Evolutionary conservation across 2,797 vertebrate species (phyloP).

Genomic region (Hippocampus kuda): DNA sequence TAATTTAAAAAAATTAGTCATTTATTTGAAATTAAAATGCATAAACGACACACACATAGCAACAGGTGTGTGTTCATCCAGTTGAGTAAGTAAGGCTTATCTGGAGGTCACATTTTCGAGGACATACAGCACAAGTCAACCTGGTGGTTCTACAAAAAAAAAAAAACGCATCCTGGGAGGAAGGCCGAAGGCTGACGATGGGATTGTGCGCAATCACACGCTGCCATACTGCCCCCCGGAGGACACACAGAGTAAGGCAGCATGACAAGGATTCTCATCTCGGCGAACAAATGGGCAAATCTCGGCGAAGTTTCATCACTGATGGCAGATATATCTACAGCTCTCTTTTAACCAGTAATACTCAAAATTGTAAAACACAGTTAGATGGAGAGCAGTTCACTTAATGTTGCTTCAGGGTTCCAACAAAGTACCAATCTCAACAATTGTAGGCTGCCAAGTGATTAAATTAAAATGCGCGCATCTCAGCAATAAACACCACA

Average conservation of each 20-base stretch:
- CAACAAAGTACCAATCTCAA: conserved; percentile 37
- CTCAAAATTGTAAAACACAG: neutral
- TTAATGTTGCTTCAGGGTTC: conserved; percentile 11
- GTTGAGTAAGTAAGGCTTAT: conserved; percentile 6
- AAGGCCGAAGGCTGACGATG: conserved; percentile 3
- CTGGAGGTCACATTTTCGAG: conserved; percentile 6
- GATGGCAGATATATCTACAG: neutral
- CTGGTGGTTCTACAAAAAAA: neutral
- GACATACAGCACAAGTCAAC: conserved; percentile 1
- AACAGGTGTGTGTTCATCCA: conserved; percentile 10
- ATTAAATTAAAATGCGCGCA: conserved; percentile 9
- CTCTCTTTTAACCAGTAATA: conserved; percentile 4
- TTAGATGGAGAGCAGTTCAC: conserved; percentile 15
- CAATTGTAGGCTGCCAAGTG: conserved; percentile 30
- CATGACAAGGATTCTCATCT: conserved; percentile 11
- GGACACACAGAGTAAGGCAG: conserved; percentile 44
- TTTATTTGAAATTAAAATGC: conserved; percentile 36
- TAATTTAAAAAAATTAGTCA: conserved; percentile 44
- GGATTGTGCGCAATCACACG: neutral
- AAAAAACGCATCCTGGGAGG: neutral
- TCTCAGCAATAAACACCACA: conserved; percentile 16
- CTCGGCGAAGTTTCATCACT: neutral
- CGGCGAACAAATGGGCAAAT: neutral
- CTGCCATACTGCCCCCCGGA: conserved; percentile 36
- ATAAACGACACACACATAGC: conserved; percentile 15